Evolutionary conservation across 1,140 invertebrate species (phyloP).

Genomic region (Caerostris extrusa): DNA sequence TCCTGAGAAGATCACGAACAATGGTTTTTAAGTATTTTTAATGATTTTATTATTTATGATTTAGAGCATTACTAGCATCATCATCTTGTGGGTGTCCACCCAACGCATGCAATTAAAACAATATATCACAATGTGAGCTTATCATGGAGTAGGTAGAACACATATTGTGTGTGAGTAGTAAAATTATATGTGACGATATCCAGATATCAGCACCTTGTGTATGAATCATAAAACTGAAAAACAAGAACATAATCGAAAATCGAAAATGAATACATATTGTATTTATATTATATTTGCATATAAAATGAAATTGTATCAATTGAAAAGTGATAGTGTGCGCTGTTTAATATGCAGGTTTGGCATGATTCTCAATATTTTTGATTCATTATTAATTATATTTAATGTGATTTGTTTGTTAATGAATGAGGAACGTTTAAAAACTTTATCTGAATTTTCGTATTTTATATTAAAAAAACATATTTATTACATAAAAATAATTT

Average conservation of each 20-base stretch:
- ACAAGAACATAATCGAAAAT: not conserved
- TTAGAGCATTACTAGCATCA: not conserved
- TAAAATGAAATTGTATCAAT: too few relatives aligned
- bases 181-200: not conserved
- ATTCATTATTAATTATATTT: too few relatives aligned
- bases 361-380: too few relatives aligned
- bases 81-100: not conserved
- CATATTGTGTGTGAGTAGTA: not conserved
- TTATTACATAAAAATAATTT: too few relatives aligned
- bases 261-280: too few relatives aligned
- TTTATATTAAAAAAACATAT: too few relatives aligned
- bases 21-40: slow-evolving; percentile 1
- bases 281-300: too few relatives aligned
- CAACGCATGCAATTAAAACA: not conserved
- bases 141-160: not conserved
- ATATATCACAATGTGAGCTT: not conserved
- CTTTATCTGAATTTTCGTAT: too few relatives aligned
- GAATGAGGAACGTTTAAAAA: too few relatives aligned
- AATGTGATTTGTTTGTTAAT: too few relatives aligned
- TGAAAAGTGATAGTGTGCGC: too few relatives aligned
- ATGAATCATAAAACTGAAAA: not conserved
- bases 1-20: not conserved
- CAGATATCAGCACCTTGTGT: not conserved
- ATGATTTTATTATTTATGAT: not conserved
- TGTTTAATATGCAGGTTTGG: too few relatives aligned